phyloP scores from a whole-genome alignment of 1,140 invertebrate species.

The Coenobita brevimanus region DNA sequence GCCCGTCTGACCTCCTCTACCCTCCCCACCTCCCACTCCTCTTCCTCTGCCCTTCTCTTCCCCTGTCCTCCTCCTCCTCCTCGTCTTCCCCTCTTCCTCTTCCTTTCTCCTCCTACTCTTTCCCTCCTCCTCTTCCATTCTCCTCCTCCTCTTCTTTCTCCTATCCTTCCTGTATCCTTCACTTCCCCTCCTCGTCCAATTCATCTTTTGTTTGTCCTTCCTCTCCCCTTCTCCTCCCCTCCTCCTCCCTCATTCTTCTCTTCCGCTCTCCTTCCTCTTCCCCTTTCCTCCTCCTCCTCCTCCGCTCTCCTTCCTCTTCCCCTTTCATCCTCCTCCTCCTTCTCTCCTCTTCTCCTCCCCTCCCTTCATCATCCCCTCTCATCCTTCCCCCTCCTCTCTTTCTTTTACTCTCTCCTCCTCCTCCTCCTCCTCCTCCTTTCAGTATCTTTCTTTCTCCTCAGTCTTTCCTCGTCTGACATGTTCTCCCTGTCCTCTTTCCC shows the following conservation, averaged over 20 bases:
- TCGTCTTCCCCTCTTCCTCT: neutral
- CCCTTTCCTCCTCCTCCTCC: neutral
- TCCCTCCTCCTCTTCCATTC: neutral
- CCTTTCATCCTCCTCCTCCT: no score
- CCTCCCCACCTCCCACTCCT: constrained; percentile 7
- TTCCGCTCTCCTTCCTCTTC: neutral
- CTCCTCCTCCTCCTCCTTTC: neutral
- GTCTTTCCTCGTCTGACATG: neutral
- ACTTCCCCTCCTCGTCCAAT: no score
- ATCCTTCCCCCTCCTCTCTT: constrained; percentile 23
- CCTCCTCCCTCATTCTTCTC: no score
- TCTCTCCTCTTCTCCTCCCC: no score
- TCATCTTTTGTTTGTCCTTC: neutral
- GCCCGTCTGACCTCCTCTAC: constrained; percentile 19
- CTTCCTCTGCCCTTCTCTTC: constrained; percentile 27
- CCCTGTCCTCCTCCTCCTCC: neutral
- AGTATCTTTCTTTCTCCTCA: neutral
- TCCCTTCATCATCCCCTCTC: neutral
- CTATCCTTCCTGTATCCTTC: neutral
- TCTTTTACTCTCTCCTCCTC: constrained; percentile 27
- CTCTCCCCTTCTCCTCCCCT: no score
- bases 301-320: neutral
- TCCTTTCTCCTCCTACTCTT: neutral
- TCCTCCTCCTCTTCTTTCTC: neutral
- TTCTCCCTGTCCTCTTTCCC: constrained; percentile 24